Base-by-base conservation (phyloP, 2,888 invertebrate genomes). In the Apomyelois bistriatella region DNA sequence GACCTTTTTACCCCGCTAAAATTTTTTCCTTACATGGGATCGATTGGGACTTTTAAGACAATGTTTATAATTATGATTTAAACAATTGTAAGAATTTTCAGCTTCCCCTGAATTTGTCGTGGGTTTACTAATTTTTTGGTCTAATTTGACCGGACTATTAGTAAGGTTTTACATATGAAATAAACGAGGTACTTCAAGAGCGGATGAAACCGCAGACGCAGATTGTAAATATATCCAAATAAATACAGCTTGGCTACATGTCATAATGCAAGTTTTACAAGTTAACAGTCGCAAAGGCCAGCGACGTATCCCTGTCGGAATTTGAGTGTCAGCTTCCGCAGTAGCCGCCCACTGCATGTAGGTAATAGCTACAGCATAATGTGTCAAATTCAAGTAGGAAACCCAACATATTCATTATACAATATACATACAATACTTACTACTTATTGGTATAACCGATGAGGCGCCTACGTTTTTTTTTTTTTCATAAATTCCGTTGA, bases 401-500 rank as follows among this genome's bases (percentile, higher is more conserved):
- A 32, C 32, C 32, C 10, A 22, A 32, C 32, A 7, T 32, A 5
- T 28, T 5, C 28, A 28, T 28, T 28, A 28, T 7, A 32, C 3
- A 32, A 48, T 8, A 48, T 38, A 38, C 13, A 38, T 37, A 28
- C 36, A 28, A 16, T 13, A 22, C 12, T 15, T 41, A 42, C n/a
- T n/a, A 36, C 22, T n/a, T 22, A 22, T 22, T 22, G 22, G 22
- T 32, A 10, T 10, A 7, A 41, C 46, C 48, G 28, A 47, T 30
- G 56, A 57, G 59, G 58, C 67, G 62, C 69, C 66, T 65, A 70
- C 68, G 61, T 76, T 76, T 79, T 77, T 66, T 78, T 77, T n/a
- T n/a, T 66, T 60, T 53, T 9, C 9, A 1, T 57, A 60, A 67
- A 79, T 79, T 74, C 75, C 74, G 64, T 59, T 60, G 57, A 53